Evolutionary conservation across 1,140 invertebrate species (phyloP), one percentile per base, ranked within the genome.

Genomic region (Geopemphigus sp.): DNA sequence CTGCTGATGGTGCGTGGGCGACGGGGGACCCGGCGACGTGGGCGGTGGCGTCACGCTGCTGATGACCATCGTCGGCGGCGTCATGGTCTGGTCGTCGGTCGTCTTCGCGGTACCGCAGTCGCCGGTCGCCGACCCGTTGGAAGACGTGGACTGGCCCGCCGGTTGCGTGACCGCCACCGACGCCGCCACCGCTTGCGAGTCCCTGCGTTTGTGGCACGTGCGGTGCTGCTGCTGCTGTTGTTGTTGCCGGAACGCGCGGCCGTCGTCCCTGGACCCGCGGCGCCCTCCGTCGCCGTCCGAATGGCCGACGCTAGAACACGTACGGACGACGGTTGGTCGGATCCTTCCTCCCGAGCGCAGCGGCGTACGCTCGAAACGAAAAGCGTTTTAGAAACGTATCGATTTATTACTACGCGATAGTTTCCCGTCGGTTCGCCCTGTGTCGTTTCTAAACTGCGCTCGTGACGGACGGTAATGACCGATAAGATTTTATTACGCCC

Each of bases 21-120:
- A 86, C 32, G 81, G 68, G 5, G 86, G 85, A 0, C 90, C 89
- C 0, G 91, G 92, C 22, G 92, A 93, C 0, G 92, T 90, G 15
- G 91, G 88, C 39, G 93, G 92, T 24, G 92, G 92, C 56, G 92
- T 93, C 3, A 93, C 92, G 45, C 91, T 91, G 26, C 91, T 93
- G 83, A 90, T 94, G 54, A 94, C 90, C 74, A 94, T 94, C 26
- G 92, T 94, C 0, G 92, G 93, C 64, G 92, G 91, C 19, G 90
- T 91, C 82, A 92, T 86, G 0, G 88, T 88, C 83, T 83, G 82
- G 14, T 81, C 74, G 53, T 74, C 80, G 45, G 57, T 86, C 0
- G 88, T 88, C 83, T 82, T 81, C 5, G 80, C 57, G 24, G 59
- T 64, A 26, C 80, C 68, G 12, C 80, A 63, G 47, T 73, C 12